Conservation (phyloP, 1,140 invertebrate genomes). For the Agraylea sexmaculata region DNA sequence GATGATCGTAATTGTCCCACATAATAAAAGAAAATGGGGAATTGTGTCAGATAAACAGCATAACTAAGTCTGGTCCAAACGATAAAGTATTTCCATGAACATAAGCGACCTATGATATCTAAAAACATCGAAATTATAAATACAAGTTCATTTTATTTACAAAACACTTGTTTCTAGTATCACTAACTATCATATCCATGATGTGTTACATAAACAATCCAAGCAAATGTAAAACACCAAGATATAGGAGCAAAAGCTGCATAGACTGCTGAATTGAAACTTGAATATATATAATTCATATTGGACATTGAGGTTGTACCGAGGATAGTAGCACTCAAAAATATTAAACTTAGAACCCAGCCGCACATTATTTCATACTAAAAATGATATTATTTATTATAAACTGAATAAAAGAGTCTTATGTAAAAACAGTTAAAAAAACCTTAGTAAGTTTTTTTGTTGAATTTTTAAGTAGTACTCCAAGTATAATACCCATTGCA, state of each 20-base stretch:
- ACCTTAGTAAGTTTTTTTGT: constrained; percentile 30
- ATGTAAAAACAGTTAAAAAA: constrained; percentile 2
- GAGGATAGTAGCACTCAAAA: constrained; percentile 44
- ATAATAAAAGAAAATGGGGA: constrained; percentile 55
- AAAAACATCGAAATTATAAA: too few species aligned
- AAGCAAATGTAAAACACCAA: constrained; percentile 55
- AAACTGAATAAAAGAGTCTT: background rate
- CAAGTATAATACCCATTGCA: constrained; percentile 55
- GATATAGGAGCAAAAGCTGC: constrained; percentile 59
- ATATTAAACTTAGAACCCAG: constrained; percentile 38
- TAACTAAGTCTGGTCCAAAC: constrained; percentile 52
- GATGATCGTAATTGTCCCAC: constrained; percentile 45
- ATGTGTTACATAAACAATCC: constrained; percentile 51
- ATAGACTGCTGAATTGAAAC: constrained; percentile 52
- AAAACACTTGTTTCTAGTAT: background rate
- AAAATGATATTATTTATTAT: constrained; percentile 20
- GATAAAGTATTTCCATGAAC: constrained; percentile 48
- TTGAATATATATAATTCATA: constrained; percentile 52
- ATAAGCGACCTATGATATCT: constrained; percentile 23
- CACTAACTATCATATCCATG: constrained; percentile 45
- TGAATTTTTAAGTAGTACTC: constrained; percentile 44
- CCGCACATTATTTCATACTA: constrained; percentile 43
- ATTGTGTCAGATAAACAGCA: constrained; percentile 54
- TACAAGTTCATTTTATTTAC: too few species aligned
- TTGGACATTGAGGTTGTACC: constrained; percentile 53